Evolutionary conservation across 2,797 vertebrate species (phyloP), one percentile per base, ranked within the genome.

Genomic region (Cossypha caffra): DNA sequence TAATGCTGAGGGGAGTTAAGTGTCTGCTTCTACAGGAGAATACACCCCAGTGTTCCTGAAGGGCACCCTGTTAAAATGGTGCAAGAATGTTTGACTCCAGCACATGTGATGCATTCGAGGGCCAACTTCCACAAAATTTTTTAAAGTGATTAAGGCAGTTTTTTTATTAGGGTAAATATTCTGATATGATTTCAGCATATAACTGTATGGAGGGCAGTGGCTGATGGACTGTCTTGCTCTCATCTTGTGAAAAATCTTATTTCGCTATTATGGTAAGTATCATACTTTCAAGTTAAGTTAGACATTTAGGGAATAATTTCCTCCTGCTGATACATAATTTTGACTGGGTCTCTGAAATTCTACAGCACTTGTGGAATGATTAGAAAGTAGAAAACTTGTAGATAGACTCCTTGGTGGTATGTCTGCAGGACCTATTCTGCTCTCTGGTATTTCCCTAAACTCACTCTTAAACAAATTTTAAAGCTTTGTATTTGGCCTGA

Each of bases 1-100:
- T 97, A 96, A 93, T 84, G 90, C 94, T 97, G 94, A 96, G 95
- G 94, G 73, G 85, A 97, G 96, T 97, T 98, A 98, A 98, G 95
- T 94, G 95, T 88, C 75, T 96, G 88, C 90, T 93, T 83, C 95
- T 54, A 42, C 82, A 96, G 86, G 80, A 95, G 92, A 96, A 96
- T 89, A 88, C 84, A 95, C 63, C 80, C 82, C 86, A 59, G 78
- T 95, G 85, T 96, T 98, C 92, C 71, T 94, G 95, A 96, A 97
- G 96, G 86, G 69, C 88, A 95, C 85, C 78, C 93, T 97, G 86
- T 93, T 97, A 77, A 95, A 97, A 95, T 95, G 75, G 62, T 92
- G 89, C 75, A 94, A 92, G 88, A 72, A 88, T 83, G 88, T 97
- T 97, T 97, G 97, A 93, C 92, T 97, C 94, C 62, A 61, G 63